Evolutionary conservation across 1,140 invertebrate species (phyloP).

Genomic region (Phortica variegata): DNA sequence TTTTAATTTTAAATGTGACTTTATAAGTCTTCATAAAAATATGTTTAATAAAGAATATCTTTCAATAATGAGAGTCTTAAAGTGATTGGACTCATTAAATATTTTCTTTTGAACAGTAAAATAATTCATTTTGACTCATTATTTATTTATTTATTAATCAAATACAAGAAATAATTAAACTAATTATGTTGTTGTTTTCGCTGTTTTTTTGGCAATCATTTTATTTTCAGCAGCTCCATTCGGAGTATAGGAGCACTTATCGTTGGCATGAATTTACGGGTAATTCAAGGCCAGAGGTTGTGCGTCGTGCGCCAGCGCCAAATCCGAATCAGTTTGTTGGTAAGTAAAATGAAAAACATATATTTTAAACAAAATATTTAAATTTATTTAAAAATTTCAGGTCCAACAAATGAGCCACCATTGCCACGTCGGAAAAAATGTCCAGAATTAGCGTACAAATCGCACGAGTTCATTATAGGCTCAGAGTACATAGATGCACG

Average conservation of each 20-base stretch:
- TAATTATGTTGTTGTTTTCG: constrained; percentile 2
- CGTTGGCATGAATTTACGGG: constrained; percentile 88
- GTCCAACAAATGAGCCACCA: constrained; percentile 69
- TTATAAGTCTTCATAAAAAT: constrained; percentile 1
- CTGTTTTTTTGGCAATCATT: constrained; percentile 11
- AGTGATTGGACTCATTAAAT: no score
- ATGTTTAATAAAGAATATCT: not conserved
- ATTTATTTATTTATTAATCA: not conserved
- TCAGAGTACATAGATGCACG: constrained; percentile 56
- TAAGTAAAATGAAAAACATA: constrained; percentile 27
- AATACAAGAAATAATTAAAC: constrained; percentile 5
- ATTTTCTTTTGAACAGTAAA: no score
- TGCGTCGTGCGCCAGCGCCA: constrained; percentile 62
- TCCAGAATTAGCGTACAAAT: constrained; percentile 80
- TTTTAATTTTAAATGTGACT: no score
- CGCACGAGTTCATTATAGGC: constrained; percentile 76
- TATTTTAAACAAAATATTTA: constrained; percentile 10
- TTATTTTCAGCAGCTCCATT: constrained; percentile 75
- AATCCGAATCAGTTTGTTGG: constrained; percentile 60
- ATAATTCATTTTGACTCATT: not conserved
- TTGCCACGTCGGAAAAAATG: constrained; percentile 83
- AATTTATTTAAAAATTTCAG: constrained; percentile 22
- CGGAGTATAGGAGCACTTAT: constrained; percentile 88
- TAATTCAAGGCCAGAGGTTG: constrained; percentile 65
- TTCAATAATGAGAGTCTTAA: no score